Evolutionary conservation across 1,140 invertebrate species (phyloP).

Genomic region (Gonatopus flavifemur): DNA sequence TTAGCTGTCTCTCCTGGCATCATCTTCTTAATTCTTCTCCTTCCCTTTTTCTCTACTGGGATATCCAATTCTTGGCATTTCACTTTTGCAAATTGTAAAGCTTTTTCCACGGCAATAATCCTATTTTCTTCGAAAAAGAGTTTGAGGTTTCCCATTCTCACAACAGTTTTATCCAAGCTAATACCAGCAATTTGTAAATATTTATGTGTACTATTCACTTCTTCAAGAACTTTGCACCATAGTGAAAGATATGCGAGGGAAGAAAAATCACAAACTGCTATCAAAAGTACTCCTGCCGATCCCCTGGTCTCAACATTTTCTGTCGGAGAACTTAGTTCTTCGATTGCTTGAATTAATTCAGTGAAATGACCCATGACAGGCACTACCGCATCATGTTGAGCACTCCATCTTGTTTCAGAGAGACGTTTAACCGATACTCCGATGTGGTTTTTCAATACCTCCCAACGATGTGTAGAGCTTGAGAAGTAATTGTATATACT

Average conservation of each 20-base stretch:
- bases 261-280: background rate
- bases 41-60: slow-evolving; percentile 9
- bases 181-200: background rate
- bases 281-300: slow-evolving; percentile 7
- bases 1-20: background rate
- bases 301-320: too few relatives aligned
- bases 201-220: background rate
- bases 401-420: slow-evolving; percentile 35
- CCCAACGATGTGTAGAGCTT: slow-evolving; percentile 31
- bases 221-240: background rate
- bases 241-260: background rate
- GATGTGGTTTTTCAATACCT: slow-evolving; percentile 28
- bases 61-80: slow-evolving; percentile 1
- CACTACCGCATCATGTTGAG: slow-evolving; percentile 28
- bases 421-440: slow-evolving; percentile 31
- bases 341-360: slow-evolving; percentile 28
- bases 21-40: slow-evolving; percentile 1
- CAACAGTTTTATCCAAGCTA: background rate
- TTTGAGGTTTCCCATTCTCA: background rate
- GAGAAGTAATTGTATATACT: slow-evolving; percentile 22
- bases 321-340: slow-evolving; percentile 33
- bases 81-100: background rate
- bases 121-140: background rate
- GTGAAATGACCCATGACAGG: slow-evolving; percentile 8
- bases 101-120: background rate